Evolutionary conservation across 2,113 vertebrate genomes (phyloP), one percentile per base, ranked within the genome.

Genomic region (Phylloscopus trochilus): DNA sequence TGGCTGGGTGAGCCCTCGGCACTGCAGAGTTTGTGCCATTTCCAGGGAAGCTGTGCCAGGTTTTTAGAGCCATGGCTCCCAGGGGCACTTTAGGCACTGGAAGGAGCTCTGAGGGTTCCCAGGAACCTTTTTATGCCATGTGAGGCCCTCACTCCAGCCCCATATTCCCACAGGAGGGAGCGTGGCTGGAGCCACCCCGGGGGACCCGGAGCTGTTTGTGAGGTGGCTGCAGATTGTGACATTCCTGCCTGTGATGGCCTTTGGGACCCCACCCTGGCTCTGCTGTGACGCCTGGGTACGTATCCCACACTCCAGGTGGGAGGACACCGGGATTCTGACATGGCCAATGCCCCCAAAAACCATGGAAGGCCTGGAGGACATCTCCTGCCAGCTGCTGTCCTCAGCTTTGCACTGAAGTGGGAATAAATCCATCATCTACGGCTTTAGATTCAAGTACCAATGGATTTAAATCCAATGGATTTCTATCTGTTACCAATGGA

Each of bases 171-270:
- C 95, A 99, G 99, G 99, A 94, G 99, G 99, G 49, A 98, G 98
- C 76, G 80, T 98, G 88, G 96, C 97, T 24, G 83, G 87, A 33
- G 98, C 98, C 21, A 31, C 89, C 49, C 73, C 98, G 0, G 95
- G 92, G 72, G 98, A 99, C 90, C 93, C 97, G 28, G 99, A 99
- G 96, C 97, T 99, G 72, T 99, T 98, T 21, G 98, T 99, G 91
- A 98, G 99, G 58, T 99, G 99, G 99, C 95, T 99, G 93, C 98
- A 98, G 95, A 98, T 99, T 4, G 95, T 96, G 86, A 98, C 98
- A 1, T 99, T 99, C 79, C 98, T 99, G n/a, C 99, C 99, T 1
- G 98, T 98, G 39, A 98, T 99, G 96, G 98, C 97, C 79, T 99
- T 99, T 91, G 96, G 98, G 80, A 98, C 97, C 1, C 98, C 99